phyloP scores from a whole-genome alignment of 2,113 vertebrate genomes.

The Pterocles burchelli region DNA sequence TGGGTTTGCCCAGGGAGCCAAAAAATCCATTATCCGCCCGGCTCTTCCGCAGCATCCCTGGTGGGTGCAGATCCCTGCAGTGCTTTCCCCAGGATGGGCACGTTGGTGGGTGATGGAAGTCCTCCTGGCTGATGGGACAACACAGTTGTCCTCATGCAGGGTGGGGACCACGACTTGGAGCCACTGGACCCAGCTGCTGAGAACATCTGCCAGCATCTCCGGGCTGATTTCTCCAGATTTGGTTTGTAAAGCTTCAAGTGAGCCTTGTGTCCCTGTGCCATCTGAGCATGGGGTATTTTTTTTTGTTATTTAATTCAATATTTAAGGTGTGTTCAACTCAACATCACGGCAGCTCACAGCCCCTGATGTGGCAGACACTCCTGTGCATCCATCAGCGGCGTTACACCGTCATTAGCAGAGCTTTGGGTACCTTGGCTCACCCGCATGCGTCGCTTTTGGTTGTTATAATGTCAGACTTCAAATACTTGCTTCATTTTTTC shows the following conservation, averaged over 20 bases:
- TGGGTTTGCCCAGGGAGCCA: not conserved
- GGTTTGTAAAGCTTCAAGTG: not conserved
- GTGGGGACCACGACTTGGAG: too few species aligned
- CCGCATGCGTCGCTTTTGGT: not conserved
- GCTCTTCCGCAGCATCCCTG: not conserved
- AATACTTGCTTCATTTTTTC: constrained; percentile 29
- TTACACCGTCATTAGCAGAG: not conserved
- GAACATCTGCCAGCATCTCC: not conserved
- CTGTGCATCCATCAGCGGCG: not conserved
- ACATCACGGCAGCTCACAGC: not conserved
- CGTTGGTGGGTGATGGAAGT: rapidly evolving
- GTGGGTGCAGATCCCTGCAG: not conserved
- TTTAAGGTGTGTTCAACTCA: too few species aligned
- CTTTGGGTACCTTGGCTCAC: not conserved
- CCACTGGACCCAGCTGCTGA: not conserved
- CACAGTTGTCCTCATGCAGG: not conserved
- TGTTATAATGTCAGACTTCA: constrained; percentile 33
- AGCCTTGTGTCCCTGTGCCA: not conserved
- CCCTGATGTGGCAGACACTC: rapidly evolving
- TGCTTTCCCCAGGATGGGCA: not conserved
- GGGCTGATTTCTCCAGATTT: not conserved
- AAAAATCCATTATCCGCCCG: not conserved
- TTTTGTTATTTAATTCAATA: too few species aligned
- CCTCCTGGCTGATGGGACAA: not conserved
- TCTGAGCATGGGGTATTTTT: rapidly evolving